Evolutionary conservation across 2,797 vertebrate genomes (phyloP).

Genomic region (Emydoidea blandingii): DNA sequence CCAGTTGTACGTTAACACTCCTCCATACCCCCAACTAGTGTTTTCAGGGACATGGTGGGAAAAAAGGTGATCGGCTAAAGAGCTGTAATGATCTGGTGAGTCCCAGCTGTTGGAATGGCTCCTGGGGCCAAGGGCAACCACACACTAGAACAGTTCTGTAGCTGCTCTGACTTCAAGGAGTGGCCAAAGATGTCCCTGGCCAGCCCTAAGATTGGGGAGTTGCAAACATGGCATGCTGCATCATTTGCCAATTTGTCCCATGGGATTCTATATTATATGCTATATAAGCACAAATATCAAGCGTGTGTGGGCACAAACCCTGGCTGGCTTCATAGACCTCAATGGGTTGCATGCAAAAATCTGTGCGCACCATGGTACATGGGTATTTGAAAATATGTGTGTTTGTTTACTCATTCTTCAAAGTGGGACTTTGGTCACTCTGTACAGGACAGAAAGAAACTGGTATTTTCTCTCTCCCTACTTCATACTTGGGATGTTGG

Average conservation of each 20-base stretch:
- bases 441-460: background rate
- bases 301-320: background rate
- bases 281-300: background rate
- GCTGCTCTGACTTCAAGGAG: background rate
- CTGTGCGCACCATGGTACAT: background rate
- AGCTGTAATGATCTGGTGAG: background rate
- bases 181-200: background rate
- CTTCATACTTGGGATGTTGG: background rate
- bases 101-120: background rate
- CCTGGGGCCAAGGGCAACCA: background rate
- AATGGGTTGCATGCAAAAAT: background rate
- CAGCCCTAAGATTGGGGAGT: background rate
- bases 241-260: background rate
- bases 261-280: background rate
- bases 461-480: background rate
- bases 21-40: background rate
- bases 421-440: background rate
- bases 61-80: background rate
- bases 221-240: background rate
- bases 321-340: background rate
- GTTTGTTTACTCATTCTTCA: constrained; percentile 11
- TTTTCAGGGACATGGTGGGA: background rate
- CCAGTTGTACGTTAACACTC: background rate
- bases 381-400: background rate
- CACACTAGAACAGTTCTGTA: background rate